phyloP scores from a whole-genome alignment of 2,888 invertebrate species.

The Apodemia mormo region DNA sequence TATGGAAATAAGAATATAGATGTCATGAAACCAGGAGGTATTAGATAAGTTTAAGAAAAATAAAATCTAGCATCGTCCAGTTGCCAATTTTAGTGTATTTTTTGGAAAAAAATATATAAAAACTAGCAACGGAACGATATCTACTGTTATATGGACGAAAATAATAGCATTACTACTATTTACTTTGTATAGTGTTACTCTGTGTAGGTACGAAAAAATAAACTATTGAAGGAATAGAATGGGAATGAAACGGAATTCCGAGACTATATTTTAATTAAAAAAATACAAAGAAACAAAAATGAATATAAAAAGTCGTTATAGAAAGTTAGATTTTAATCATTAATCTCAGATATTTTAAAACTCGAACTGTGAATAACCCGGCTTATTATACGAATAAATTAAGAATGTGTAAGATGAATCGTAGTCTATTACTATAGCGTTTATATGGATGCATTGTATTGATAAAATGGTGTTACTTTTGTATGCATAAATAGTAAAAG shows the following conservation, averaged over 20 bases:
- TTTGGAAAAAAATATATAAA: conserved; percentile 33
- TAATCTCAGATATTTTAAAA: conserved; percentile 46
- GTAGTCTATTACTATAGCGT: conserved; percentile 62
- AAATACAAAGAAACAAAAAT: conserved; percentile 51
- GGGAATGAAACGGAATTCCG: conserved; percentile 46
- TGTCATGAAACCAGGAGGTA: conserved; percentile 72
- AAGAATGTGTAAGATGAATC: conserved; percentile 63
- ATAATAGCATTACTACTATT: conserved; percentile 71
- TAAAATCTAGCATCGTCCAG: conserved; percentile 65
- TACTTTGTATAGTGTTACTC: conserved; percentile 80
- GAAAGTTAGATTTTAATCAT: conserved; percentile 45
- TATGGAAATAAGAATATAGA: conserved; percentile 31
- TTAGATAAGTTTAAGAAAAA: conserved; percentile 57
- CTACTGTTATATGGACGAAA: conserved; percentile 74
- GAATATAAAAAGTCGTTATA: conserved; percentile 42
- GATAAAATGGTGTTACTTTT: conserved; percentile 67
- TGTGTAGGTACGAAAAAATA: conserved; percentile 75
- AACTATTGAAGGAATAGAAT: conserved; percentile 69
- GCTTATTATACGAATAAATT: conserved; percentile 61
- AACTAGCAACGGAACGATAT: conserved; percentile 70
- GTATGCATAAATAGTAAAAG: conserved; percentile 76
- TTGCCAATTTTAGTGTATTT: conserved; percentile 54
- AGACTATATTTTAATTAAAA: conserved; percentile 44
- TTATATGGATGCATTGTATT: conserved; percentile 71
- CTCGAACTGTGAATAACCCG: conserved; percentile 54